A percentile compares a stretch with the other conserved stretches of the same genome.
Conservation (phyloP, 2,113 vertebrate genomes). For the Urocitellus parryii region DNA sequence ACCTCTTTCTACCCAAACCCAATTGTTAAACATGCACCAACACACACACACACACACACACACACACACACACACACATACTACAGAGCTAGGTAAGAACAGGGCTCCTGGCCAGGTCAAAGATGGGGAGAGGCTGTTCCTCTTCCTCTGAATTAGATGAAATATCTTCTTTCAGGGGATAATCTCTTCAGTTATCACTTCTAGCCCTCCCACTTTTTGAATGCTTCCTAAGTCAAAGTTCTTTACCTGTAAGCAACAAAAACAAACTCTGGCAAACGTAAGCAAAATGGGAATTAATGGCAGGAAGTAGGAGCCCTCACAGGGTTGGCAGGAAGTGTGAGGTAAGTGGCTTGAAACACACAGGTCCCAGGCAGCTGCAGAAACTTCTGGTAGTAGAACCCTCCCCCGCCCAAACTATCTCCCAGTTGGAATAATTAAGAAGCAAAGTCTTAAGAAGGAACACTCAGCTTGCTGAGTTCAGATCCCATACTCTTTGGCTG, state of each 20-base stretch:
- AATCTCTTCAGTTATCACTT: background rate
- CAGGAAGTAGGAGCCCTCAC: background rate
- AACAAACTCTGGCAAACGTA: background rate
- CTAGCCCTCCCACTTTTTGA: background rate
- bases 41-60: background rate
- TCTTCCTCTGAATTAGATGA: background rate
- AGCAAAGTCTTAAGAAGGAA: conserved; percentile 11
- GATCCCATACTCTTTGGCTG: background rate
- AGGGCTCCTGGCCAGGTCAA: background rate
- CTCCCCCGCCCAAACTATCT: background rate
- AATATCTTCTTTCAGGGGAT: background rate
- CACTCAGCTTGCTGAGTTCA: background rate
- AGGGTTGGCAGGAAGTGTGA: background rate
- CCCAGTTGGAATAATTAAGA: conserved; percentile 11
- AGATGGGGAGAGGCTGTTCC: background rate
- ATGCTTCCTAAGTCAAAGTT: background rate
- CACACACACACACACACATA: background rate
- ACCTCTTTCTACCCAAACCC: background rate
- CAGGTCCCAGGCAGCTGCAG: background rate
- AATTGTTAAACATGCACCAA: background rate
- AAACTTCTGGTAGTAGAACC: conserved; percentile 4
- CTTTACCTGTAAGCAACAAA: background rate
- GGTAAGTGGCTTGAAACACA: background rate
- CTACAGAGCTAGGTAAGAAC: background rate
- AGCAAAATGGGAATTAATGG: background rate